A percentile compares a stretch with the other conserved stretches of the same genome.
Conservation (phyloP, 2,888 invertebrate genomes). For the Eupsilia transversa region DNA sequence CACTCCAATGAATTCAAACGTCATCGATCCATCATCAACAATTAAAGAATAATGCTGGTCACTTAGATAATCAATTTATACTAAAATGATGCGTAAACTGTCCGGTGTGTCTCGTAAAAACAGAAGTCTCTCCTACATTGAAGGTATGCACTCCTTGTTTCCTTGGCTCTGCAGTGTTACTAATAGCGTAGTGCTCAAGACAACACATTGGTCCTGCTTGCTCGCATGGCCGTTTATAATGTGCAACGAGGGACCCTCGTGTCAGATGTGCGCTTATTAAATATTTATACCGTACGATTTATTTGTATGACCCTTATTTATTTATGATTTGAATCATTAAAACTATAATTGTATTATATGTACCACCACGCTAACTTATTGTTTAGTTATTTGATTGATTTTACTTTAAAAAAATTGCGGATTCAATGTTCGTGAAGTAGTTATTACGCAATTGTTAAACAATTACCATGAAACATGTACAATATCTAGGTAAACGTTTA, state of each 20-base stretch:
- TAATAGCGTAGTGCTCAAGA: conserved; percentile 21
- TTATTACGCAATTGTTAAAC: background rate
- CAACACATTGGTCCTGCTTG: conserved; percentile 45
- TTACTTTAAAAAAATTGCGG: too few species aligned
- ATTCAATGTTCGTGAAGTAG: background rate
- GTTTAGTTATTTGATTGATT: background rate
- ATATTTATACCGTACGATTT: conserved; percentile 61
- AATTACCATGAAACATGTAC: background rate
- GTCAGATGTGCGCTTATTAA: conserved; percentile 60
- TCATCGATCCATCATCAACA: background rate
- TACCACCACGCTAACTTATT: background rate
- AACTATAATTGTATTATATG: background rate
- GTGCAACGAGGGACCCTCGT: conserved; percentile 39
- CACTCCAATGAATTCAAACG: background rate
- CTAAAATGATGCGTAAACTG: conserved; percentile 1
- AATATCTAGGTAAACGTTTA: background rate
- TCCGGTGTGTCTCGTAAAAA: background rate
- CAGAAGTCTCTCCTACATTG: background rate
- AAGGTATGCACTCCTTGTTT: conserved; percentile 10
- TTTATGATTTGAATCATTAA: background rate
- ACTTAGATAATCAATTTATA: background rate
- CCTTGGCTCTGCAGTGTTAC: conserved; percentile 1
- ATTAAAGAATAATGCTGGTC: background rate
- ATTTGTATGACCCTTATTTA: background rate
- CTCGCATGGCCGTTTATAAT: conserved; percentile 49